Evolutionary conservation across 2,888 invertebrate genomes (phyloP).

Genomic region (Drosophila prolongata): DNA sequence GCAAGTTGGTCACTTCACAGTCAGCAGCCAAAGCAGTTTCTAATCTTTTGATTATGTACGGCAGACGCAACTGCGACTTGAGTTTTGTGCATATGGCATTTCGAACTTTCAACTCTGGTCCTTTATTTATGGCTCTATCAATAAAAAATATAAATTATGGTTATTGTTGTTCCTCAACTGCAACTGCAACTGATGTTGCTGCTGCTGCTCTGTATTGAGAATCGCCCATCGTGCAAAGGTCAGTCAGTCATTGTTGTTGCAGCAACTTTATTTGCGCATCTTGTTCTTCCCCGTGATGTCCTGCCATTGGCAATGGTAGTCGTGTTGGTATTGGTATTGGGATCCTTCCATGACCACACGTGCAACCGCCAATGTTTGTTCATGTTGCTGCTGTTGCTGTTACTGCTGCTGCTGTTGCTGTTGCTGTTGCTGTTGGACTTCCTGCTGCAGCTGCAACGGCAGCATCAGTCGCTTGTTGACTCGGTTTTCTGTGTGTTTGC

Average conservation of each 20-base stretch:
- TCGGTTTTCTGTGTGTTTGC: constrained; percentile 59
- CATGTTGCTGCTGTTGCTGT: constrained; percentile 31
- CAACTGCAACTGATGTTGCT: constrained; percentile 14
- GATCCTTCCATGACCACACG: constrained; percentile 47
- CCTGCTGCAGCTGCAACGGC: constrained; percentile 20
- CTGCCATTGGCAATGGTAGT: constrained; percentile 16
- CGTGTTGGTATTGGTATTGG: constrained; percentile 30
- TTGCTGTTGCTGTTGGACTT: constrained; percentile 8
- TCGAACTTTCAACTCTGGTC: constrained; percentile 29
- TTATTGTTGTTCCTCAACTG: constrained; percentile 54
- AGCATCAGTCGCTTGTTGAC: constrained; percentile 60
- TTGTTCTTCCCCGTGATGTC: constrained; percentile 23
- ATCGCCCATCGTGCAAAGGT: constrained; percentile 65
- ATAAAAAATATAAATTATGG: constrained; percentile 76
- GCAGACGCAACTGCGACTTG: constrained; percentile 66
- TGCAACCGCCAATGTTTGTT: constrained; percentile 48
- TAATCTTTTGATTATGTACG: constrained; percentile 80
- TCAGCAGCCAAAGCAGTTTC: constrained; percentile 45
- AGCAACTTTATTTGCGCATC: constrained; percentile 63
- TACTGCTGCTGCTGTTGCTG: constrained; percentile 23
- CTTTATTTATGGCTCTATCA: constrained; percentile 72
- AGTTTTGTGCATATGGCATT: constrained; percentile 52
- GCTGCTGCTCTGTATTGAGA: constrained; percentile 42
- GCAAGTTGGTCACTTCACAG: constrained; percentile 41
- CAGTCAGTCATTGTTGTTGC: constrained; percentile 54